These are phyloP conservation scores for Bolinopsis microptera DNA, from an alignment of 37 sponge, comb jelly and placozoan genomes.

Conservation along the genomic window DNA sequence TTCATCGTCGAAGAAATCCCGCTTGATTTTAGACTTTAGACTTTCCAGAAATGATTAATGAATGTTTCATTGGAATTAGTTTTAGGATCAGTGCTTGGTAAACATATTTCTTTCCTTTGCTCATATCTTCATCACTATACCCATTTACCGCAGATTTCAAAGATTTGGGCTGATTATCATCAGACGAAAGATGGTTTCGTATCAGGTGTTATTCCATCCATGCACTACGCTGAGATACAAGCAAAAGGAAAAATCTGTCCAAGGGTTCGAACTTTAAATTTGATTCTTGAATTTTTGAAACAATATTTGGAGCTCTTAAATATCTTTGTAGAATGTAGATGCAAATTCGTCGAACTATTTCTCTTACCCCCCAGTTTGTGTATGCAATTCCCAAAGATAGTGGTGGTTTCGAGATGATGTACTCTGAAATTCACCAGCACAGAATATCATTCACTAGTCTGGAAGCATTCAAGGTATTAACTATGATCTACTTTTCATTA, in stretches of 20 bases:
- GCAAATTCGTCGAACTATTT: no score
- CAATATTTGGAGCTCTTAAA: no score
- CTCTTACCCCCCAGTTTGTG: constrained; percentile 32
- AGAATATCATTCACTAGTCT: constrained; percentile 27
- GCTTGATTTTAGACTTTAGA: no score
- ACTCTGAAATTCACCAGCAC: constrained; percentile 60
- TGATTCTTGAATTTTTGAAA: background rate
- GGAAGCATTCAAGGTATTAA: constrained; percentile 39
- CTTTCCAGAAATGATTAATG: no score
- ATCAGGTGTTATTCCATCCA: constrained; percentile 1
- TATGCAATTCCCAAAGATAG: constrained; percentile 27
- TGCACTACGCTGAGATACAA: constrained; percentile 49
- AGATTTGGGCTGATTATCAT: constrained; percentile 16
- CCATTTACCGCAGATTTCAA: no score
- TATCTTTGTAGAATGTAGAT: no score
- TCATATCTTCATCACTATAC: no score
- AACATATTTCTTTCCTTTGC: no score
- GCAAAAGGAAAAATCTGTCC: constrained; percentile 1
- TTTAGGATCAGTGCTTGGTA: no score
- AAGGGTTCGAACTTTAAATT: no score
- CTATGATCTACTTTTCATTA: background rate
- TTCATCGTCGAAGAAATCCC: no score
- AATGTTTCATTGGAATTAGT: no score
- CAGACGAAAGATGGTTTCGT: constrained; percentile 27
- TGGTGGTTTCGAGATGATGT: constrained; percentile 55